Evolutionary conservation across 2,113 vertebrate species (phyloP).

Genomic region (Morphnarchus princeps): DNA sequence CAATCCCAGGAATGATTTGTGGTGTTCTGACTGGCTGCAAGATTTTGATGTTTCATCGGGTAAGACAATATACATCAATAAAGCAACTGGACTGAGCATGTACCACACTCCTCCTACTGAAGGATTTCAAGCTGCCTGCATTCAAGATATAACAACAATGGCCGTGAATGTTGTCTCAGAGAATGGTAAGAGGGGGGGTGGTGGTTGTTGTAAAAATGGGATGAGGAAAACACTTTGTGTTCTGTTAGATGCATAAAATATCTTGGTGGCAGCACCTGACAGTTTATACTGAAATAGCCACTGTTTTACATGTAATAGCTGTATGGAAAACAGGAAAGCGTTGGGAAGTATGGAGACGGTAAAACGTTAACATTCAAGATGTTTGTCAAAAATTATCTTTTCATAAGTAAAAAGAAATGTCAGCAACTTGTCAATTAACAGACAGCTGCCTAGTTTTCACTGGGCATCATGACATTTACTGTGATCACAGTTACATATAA

Average conservation of each 20-base stretch:
- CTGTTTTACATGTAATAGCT: background rate
- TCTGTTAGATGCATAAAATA: background rate
- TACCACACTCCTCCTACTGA: constrained; percentile 70
- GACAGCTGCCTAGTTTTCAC: background rate
- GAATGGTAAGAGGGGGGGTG: constrained; percentile 76
- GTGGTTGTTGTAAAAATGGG: background rate
- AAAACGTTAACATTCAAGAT: background rate
- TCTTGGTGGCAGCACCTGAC: background rate
- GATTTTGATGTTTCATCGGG: constrained; percentile 82
- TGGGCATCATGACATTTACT: background rate
- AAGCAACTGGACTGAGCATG: constrained; percentile 86
- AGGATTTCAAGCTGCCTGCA: constrained; percentile 74
- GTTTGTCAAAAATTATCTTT: too few species aligned
- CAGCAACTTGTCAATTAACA: background rate
- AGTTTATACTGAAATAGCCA: background rate
- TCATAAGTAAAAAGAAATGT: background rate
- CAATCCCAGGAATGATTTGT: background rate
- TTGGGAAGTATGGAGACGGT: background rate
- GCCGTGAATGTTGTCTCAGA: constrained; percentile 83
- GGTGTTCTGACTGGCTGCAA: constrained; percentile 77
- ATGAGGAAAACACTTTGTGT: background rate
- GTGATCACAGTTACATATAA: background rate
- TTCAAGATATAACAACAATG: constrained; percentile 86
- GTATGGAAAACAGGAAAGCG: background rate
- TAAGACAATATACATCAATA: constrained; percentile 87